Conservation (phyloP, 1,140 invertebrate genomes). For the Bombus confusus region DNA sequence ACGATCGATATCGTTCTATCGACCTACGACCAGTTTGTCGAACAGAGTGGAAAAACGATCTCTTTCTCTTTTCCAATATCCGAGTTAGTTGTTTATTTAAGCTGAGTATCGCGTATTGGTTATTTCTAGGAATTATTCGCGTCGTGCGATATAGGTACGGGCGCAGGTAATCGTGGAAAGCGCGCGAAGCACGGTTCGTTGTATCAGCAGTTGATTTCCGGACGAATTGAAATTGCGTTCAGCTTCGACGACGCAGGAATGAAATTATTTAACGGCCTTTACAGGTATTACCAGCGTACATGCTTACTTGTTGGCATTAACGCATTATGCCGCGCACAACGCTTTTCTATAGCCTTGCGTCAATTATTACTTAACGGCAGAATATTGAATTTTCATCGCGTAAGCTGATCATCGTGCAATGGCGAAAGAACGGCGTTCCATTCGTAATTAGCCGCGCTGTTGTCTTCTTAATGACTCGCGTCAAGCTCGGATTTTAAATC, state of each 20-base stretch:
- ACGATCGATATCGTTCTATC: too few species aligned
- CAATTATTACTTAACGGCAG: constrained; percentile 32
- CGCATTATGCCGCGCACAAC: constrained; percentile 8
- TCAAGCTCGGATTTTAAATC: too few species aligned
- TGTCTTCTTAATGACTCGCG: too few species aligned
- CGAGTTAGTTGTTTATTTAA: not conserved
- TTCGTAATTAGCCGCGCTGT: not conserved
- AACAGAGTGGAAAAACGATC: too few species aligned
- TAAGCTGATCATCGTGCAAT: constrained; percentile 5
- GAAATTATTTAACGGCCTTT: constrained; percentile 51
- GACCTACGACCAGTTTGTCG: too few species aligned
- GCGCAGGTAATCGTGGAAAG: not conserved
- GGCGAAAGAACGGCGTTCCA: not conserved
- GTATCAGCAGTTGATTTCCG: constrained; percentile 13
- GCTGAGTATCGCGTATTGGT: not conserved
- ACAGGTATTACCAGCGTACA: constrained; percentile 34
- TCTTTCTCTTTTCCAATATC: too few species aligned
- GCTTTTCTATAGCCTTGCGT: constrained; percentile 20
- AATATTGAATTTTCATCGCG: constrained; percentile 49
- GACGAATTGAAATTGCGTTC: constrained; percentile 43
- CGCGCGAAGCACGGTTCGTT: not conserved
- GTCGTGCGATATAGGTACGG: not conserved
- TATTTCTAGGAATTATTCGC: not conserved
- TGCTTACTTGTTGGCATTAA: constrained; percentile 33
- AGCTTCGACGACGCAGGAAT: not conserved